These are phyloP conservation scores for Eremobia ochroleuca DNA, from an alignment of 2,888 invertebrate genomes.

Conservation along the genomic window DNA sequence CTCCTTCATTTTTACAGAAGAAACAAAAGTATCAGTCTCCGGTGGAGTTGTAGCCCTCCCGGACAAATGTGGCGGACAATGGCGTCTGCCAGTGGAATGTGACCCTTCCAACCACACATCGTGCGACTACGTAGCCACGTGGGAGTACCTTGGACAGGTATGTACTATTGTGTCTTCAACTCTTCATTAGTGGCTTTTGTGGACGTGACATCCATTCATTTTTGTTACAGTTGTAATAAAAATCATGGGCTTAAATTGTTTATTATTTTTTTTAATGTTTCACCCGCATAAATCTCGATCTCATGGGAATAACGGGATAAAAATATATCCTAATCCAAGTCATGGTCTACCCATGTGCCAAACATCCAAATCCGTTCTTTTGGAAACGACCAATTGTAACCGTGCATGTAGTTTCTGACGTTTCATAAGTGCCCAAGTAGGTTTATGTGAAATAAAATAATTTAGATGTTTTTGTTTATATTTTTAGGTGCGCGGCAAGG, in stretches of 20 bases:
- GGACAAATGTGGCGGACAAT: conserved; percentile 94
- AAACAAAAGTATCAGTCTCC: conserved; percentile 84
- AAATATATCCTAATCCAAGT: too few relatives aligned
- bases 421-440: too few relatives aligned
- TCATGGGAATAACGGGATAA: too few relatives aligned
- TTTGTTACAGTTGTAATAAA: neutral
- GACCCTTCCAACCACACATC: conserved; percentile 91
- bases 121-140: conserved; percentile 95
- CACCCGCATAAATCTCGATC: too few relatives aligned
- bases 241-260: neutral
- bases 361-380: too few relatives aligned
- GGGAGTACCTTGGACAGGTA: conserved; percentile 93
- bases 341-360: too few relatives aligned
- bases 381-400: too few relatives aligned
- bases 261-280: too few relatives aligned
- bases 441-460: neutral
- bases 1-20: conserved; percentile 77
- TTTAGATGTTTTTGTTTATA: neutral
- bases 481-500: conserved; percentile 90
- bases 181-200: neutral
- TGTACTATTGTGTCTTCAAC: neutral
- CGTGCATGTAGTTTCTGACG: too few relatives aligned
- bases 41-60: conserved; percentile 83
- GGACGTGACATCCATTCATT: neutral
- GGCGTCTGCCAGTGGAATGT: conserved; percentile 94